Evolutionary conservation across 2,888 invertebrate species (phyloP), one percentile per base, ranked within the genome.

Genomic region (Chorisops tibialis): DNA sequence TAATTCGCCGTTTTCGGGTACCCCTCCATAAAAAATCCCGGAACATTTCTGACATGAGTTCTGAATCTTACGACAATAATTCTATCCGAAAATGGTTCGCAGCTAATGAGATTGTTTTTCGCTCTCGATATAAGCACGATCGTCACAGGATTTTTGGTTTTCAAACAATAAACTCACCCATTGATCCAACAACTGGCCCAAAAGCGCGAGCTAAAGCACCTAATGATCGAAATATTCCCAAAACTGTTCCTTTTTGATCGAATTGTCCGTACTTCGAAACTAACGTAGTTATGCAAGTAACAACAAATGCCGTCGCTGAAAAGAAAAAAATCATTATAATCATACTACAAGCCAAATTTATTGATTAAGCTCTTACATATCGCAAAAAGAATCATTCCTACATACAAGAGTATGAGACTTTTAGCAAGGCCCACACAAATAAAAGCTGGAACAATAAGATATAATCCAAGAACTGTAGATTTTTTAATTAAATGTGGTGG

Each of bases 161-260:
- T n/a, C n/a, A n/a, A n/a, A n/a, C n/a, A n/a, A n/a, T n/a, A n/a
- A n/a, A n/a, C n/a, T 75, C 78, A 93, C 93, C 83, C 68, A 91
- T 82, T 58, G 94, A 92, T 21, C 95, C 91, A 12, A 93, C 76
- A 59, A 96, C 81, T 0, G 98, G 98, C 3, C 98, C 98, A 35
- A 93, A 76, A 19, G 96, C 95, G 68, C 98, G 82, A 1, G 97
- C 96, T 45, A 99, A 80, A 1, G 97, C 93, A 14, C 98, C 98
- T 38, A 98, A 81, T 1, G 97, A 96, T 64, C 98, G 84, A 73
- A 97, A 93, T 67, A 93, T 91, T 11, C 99, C 99, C 73, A 97
- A 86, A 66, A 94, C 90, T 0, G 89, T 88, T 24, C 98, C 98
- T 73, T 96, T 95, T 72, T 95, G 91, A 72, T 87, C 87, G 63